Percentiles rank a stretch among this genome's conserved stretches.
phyloP scores from a whole-genome alignment of 2,113 vertebrate species.

The Elgaria multicarinata region DNA sequence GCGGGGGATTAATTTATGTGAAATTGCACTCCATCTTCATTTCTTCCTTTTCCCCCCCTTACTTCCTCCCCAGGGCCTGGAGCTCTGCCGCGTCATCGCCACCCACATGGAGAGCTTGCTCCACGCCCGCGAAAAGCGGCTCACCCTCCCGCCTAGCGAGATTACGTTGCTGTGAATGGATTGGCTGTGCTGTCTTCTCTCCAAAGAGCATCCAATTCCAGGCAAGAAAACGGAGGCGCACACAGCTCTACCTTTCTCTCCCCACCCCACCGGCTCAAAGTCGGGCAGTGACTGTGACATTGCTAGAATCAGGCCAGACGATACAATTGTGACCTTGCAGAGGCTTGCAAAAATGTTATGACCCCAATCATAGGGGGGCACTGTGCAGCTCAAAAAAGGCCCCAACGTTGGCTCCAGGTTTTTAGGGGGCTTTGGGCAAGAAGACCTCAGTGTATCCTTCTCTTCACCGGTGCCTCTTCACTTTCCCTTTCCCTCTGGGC shows the following conservation, averaged over 20 bases:
- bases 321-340: not conserved
- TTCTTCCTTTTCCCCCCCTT: not conserved
- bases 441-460: too few relatives aligned
- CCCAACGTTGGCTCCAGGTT: too few relatives aligned
- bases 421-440: too few relatives aligned
- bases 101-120: slow-evolving; percentile 93
- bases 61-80: slow-evolving; percentile 85
- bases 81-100: slow-evolving; percentile 92
- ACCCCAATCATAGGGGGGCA: too few relatives aligned
- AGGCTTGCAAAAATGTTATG: too few relatives aligned
- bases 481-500: too few relatives aligned
- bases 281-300: not conserved
- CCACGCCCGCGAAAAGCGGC: slow-evolving; percentile 88
- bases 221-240: not conserved
- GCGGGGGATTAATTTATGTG: not conserved
- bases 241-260: not conserved
- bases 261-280: not conserved
- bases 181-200: not conserved
- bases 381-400: too few relatives aligned
- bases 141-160: slow-evolving; percentile 94
- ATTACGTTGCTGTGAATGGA: slow-evolving; percentile 89
- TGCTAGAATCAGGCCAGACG: not conserved
- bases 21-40: too few relatives aligned
- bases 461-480: too few relatives aligned
- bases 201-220: not conserved